Base-by-base conservation (phyloP, 35 echinoderm and acorn worm species). In the Hemicentrotus pulcherrimus region DNA sequence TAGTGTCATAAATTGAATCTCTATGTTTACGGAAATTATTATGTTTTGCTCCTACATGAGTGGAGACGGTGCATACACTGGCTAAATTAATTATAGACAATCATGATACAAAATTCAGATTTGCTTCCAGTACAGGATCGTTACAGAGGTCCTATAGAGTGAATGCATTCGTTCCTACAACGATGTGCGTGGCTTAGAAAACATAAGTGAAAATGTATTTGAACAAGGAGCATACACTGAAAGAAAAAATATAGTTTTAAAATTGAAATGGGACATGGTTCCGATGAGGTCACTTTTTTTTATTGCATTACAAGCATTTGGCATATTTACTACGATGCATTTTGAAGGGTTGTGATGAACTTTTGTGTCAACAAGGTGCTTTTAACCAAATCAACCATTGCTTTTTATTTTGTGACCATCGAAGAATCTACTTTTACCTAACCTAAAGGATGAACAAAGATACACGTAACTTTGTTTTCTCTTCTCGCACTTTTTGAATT, bases 401-500 rank as follows among this genome's bases (percentile, higher is more conserved):
- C 65, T 78, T 78, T 78, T 78, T 22, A 22, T n/a, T 59, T 59
- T 59, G 11, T 59, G 52, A 59, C 52, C 52, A 59, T 59, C 52
- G 16, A 59, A 59, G 52, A 59, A 59, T 78, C 19, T n/a, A 18
- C 65, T 22, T 78, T 78, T 78, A 78, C 28, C 65, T 78, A 78
- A 78, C 19, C 65, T 78, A 78, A 78, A 78, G 19, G 7, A 78
- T 78, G 65, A n/a, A 78, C 65, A 78, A 78, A 78, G 65, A 78
- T 30, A 22, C 65, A 78, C 65, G 65, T 78, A 78, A 78, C 18
- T 78, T 78, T 78, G 65, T 78, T 78, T 78, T 78, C 65, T 18
- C 65, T 78, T 78, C 65, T 78, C 65, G 65, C 65, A 78, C 65
- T 78, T 78, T 78, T 78, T 78, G 65, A 78, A 90, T 47, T 90